Evolutionary conservation across 2,888 invertebrate genomes (phyloP).

Genomic region (Bursaphelenchus okinawaensis): DNA sequence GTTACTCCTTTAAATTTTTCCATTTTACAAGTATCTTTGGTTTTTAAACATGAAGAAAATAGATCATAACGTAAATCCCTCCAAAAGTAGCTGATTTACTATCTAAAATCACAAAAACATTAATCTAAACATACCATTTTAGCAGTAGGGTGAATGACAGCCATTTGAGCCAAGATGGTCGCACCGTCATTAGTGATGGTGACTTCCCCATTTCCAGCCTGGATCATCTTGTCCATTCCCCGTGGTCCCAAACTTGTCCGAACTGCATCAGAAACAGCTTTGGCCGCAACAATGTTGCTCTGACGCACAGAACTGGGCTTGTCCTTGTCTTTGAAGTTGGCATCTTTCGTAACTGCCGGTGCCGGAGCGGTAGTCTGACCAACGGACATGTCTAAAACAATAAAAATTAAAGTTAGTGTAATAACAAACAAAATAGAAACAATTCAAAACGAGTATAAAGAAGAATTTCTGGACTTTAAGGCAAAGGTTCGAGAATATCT

Average conservation of each 20-base stretch:
- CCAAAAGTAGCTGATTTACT: not conserved
- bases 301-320: constrained; percentile 81
- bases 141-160: constrained; percentile 94
- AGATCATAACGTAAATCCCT: not conserved
- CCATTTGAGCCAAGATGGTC: constrained; percentile 97
- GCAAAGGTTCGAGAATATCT: not conserved
- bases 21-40: not conserved
- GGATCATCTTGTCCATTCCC: constrained; percentile 99
- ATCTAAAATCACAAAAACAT: constrained; percentile 4
- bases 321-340: constrained; percentile 62
- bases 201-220: constrained; percentile 91
- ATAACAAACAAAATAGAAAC: not conserved
- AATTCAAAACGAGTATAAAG: not conserved
- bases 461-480: not conserved
- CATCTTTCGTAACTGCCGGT: not conserved
- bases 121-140: constrained; percentile 74
- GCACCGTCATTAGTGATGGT: constrained; percentile 99
- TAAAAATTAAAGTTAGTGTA: too few species aligned
- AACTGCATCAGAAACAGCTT: constrained; percentile 95
- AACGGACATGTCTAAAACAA: not conserved
- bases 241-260: constrained; percentile 95
- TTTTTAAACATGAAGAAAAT: too few species aligned
- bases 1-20: not conserved
- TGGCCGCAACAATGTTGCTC: constrained; percentile 95
- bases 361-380: not conserved